Conservation (phyloP, 2,888 invertebrate species). For the Entomobrya multifasciata region DNA sequence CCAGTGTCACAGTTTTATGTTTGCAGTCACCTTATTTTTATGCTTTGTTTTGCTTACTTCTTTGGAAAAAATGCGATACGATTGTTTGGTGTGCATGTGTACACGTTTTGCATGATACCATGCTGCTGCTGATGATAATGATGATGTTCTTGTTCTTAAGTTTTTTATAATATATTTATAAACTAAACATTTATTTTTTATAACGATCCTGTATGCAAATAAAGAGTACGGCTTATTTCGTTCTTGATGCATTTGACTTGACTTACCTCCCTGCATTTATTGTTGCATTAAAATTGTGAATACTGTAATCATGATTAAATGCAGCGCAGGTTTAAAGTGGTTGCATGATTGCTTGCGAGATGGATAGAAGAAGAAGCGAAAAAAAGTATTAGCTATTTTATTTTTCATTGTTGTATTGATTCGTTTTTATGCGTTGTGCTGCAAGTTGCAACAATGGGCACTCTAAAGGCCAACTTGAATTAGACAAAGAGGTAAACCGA, state of each 20-base stretch:
- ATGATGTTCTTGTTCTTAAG: slow-evolving; percentile 4
- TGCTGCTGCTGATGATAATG: neutral
- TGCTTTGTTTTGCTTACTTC: slow-evolving; percentile 27
- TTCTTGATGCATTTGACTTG: slow-evolving; percentile 15
- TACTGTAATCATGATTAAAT: neutral
- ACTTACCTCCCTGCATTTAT: slow-evolving; percentile 29
- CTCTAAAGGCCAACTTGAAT: slow-evolving; percentile 9
- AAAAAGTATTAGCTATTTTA: too few species aligned
- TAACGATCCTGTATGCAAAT: slow-evolving; percentile 41
- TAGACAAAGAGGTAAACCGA: slow-evolving; percentile 22
- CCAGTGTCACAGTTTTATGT: slow-evolving; percentile 70
- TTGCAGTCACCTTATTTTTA: slow-evolving; percentile 59
- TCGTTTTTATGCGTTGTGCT: neutral
- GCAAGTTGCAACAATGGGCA: neutral
- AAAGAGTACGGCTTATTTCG: slow-evolving; percentile 21
- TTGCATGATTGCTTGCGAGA: neutral
- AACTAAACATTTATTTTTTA: slow-evolving; percentile 11
- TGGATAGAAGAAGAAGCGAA: too few species aligned
- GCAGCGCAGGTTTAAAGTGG: neutral
- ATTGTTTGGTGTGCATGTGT: slow-evolving; percentile 35
- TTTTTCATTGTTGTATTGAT: neutral
- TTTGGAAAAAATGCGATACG: neutral
- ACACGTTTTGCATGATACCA: slow-evolving; percentile 15
- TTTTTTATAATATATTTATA: neutral
- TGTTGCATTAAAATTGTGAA: slow-evolving; percentile 37